Evolutionary conservation across 1,140 invertebrate species (phyloP), one percentile per base, ranked within the genome.

Genomic region (Riptortus pedestris): DNA sequence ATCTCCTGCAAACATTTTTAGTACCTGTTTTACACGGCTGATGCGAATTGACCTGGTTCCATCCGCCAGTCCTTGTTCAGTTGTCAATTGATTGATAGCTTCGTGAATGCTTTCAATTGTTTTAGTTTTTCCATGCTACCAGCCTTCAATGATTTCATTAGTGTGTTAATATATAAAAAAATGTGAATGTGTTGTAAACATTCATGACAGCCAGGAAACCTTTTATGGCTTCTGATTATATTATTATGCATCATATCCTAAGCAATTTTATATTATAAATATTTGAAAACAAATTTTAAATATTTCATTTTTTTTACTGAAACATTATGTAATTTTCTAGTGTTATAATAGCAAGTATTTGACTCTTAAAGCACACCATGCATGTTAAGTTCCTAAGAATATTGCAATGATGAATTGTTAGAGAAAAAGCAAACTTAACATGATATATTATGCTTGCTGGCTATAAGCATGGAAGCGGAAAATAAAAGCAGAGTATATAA

Each of bases 381-480:
- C 51, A 55, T 26, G 26, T 55, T 38, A 38, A 38, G n/a, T 38
- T 55, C 3, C 51, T 55, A 55, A 24, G 22, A 51, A 7, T 38
- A 38, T n/a, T 7, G 14, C 31, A 38, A 7, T 38, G 5, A 38
- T 38, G 5, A 38, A 38, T 7, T 7, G 5, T 38, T 38, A 38
- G 14, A 7, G 14, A 38, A 7, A 55, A 55, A 24, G 14, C 51
- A 55, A 55, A 55, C 22, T n/a, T 22, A 55, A 16, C 14, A 14
- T 55, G 1, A 3, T 26, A 55, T 27, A n/a, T 55, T 27, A 55
- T 1, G 24, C 24, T 55, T 26, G 51, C 51, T 55, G 51, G 24
- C 51, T 24, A 55, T 55, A 55, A 55, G 51, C 51, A 55, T 24
- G 51, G 51, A 55, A 55, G 51, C 51, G 26, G 51, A 55, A 55